Conservation (phyloP, 2,888 invertebrate species). For the Torymus aiolomorphi region DNA sequence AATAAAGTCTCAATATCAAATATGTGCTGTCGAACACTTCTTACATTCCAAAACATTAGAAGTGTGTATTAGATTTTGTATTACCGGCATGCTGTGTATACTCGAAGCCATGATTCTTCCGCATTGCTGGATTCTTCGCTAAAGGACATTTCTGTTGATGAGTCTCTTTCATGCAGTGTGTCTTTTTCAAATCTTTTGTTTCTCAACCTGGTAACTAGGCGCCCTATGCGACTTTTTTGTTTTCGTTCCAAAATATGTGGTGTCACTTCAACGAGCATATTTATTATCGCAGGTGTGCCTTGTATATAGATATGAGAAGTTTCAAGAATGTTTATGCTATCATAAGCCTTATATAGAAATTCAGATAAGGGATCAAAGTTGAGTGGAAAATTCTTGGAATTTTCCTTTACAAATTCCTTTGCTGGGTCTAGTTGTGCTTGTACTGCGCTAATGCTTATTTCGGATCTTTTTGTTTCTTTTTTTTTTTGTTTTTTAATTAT, state of each 20-base stretch:
- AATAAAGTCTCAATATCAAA: neutral
- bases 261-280: neutral
- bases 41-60: constrained; percentile 33
- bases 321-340: neutral
- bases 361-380: neutral
- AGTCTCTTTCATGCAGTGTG: neutral
- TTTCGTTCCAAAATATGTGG: neutral
- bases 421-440: too few relatives aligned
- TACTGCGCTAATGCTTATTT: too few relatives aligned
- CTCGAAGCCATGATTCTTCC: neutral
- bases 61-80: neutral
- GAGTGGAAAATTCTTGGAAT: neutral
- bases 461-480: too few relatives aligned
- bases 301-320: neutral
- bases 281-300: neutral
- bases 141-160: neutral
- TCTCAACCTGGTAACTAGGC: neutral
- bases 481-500: too few relatives aligned
- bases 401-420: too few relatives aligned
- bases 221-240: neutral
- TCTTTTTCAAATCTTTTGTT: too few relatives aligned
- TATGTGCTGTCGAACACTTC: constrained; percentile 2
- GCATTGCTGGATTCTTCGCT: neutral
- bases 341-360: constrained; percentile 4
- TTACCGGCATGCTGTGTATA: neutral